Base-by-base conservation (phyloP, 1,140 invertebrate genomes). In the Macrotrachela quadricornifera region DNA sequence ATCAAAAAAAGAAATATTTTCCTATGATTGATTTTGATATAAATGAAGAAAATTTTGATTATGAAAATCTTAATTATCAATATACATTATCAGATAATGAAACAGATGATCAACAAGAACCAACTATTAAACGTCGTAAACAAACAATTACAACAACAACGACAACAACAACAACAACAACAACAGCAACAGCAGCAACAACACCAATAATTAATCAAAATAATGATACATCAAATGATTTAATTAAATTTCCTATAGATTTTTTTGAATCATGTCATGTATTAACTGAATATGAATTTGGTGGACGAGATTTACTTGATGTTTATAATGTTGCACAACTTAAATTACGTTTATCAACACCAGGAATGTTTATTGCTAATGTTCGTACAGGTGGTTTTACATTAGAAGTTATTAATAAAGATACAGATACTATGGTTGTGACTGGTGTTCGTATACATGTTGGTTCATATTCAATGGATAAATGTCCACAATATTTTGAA, bases 181-280 rank as follows among this genome's bases (percentile, higher is more conserved):
- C 79, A 36, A 69, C 77, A 4, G 74, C 21, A 30, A 30, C 21
- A 30, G 8, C 21, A 4, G 16, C 21, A 17, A 12, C 92, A 61
- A 87, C 92, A 56, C 75, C 79, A 36, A 69, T 77, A 30, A 30
- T 30, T 8, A 30, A 30, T 30, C 21, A 30, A 30, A 30, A 2
- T 4, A 30, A 30, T 30, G 21, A 30, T 2, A 4, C 21, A 30
- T 30, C 21, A 30, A 30, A 30, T 30, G 21, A 30, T 30, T 30
- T 8, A 30, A 30, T 30, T 30, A 30, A 30, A 30, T 94, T 95
- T 63, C 85, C 88, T 0, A 80, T 91, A 18, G 90, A 96, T 64
- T 95, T 92, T 71, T 95, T 95, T 67, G 90, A 96, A 68, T 82
- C 90, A 63, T 92, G 86, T 65, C 79, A 80, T 54, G 74, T 78